Conservation (phyloP, 2,113 vertebrate genomes). For the Podocnemis expansa region DNA sequence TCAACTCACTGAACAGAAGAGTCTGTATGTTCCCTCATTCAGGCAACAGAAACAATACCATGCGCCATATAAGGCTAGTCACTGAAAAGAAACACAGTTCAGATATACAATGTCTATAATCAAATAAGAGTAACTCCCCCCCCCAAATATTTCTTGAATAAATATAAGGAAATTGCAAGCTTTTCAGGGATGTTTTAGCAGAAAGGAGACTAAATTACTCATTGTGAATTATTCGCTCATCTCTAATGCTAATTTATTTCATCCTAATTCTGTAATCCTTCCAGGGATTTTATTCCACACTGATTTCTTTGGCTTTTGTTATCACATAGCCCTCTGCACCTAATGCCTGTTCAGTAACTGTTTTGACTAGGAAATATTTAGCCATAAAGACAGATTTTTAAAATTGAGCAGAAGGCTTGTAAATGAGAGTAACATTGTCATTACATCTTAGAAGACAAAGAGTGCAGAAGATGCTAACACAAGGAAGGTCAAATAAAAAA, state of each 20-base stretch:
- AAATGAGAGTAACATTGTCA: neutral
- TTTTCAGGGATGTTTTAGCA: neutral
- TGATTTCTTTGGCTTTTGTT: neutral
- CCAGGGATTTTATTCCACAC: neutral
- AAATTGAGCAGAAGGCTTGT: neutral
- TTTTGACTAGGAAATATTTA: conserved; percentile 12
- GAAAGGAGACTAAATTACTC: neutral
- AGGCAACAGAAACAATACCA: rapidly evolving
- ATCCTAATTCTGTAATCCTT: neutral
- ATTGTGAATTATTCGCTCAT: neutral
- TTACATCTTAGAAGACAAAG: neutral
- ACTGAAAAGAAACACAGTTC: neutral
- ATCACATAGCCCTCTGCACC: neutral
- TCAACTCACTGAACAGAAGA: rapidly evolving
- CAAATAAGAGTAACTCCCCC: rapidly evolving
- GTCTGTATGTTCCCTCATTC: rapidly evolving
- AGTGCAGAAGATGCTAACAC: neutral
- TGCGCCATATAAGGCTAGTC: neutral
- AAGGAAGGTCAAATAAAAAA: neutral
- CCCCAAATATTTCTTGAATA: neutral
- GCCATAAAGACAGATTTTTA: neutral
- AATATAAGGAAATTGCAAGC: neutral
- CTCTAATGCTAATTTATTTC: neutral
- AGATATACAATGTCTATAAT: rapidly evolving
- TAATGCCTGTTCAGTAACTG: neutral